These are phyloP conservation scores for Sphyrna mokarran DNA, from an alignment of 2,113 vertebrate genomes.

Conservation along the genomic window DNA sequence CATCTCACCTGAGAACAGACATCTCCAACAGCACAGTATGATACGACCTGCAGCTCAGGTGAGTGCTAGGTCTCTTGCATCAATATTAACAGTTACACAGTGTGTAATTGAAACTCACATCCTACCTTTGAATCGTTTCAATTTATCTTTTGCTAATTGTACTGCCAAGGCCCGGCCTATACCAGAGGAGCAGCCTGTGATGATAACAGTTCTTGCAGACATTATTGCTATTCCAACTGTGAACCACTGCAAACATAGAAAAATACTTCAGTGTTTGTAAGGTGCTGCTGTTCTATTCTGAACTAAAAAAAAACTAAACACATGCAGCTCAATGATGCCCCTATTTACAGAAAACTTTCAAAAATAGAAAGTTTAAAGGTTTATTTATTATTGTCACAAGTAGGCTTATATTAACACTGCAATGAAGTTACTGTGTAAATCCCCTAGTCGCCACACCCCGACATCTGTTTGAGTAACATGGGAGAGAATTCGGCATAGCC, in stretches of 20 bases:
- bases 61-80: background rate
- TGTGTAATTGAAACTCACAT: background rate
- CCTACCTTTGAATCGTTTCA: conserved; percentile 63
- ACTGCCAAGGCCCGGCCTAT: conserved; percentile 67
- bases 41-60: background rate
- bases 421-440: too few relatives aligned
- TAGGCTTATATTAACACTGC: too few relatives aligned
- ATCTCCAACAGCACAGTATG: too few relatives aligned
- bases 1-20: too few relatives aligned
- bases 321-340: background rate
- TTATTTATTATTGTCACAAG: too few relatives aligned
- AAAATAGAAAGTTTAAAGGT: too few relatives aligned
- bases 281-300: background rate
- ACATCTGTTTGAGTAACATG: too few relatives aligned
- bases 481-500: too few relatives aligned
- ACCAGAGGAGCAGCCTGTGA: conserved; percentile 74
- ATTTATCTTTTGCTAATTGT: conserved; percentile 62
- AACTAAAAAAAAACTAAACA: background rate
- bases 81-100: background rate
- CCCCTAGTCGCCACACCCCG: too few relatives aligned
- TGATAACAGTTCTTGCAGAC: conserved; percentile 55
- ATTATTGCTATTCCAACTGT: conserved; percentile 39
- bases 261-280: background rate
- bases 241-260: background rate
- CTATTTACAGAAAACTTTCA: background rate